Evolutionary conservation across 2,888 invertebrate genomes (phyloP), one percentile per base, ranked within the genome.

Genomic region (Baccha elongata): DNA sequence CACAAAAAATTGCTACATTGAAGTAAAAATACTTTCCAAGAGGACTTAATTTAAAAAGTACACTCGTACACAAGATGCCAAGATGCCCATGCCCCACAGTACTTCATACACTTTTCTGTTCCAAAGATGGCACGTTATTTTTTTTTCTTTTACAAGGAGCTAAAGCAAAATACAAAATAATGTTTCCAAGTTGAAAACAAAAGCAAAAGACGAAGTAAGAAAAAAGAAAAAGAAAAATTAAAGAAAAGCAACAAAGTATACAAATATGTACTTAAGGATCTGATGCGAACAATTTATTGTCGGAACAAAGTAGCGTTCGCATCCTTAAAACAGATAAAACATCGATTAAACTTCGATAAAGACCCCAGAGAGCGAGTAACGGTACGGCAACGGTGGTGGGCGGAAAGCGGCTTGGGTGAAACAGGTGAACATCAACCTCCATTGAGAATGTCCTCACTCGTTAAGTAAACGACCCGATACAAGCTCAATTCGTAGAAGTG

Each of bases 301-400:
- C 53, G 55, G 40, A 68, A 78, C 76, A 76, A 74, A 74, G 79
- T 68, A 78, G 53, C 71, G 76, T 73, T 79, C 73, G 73, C 67
- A 65, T 76, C 76, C 76, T 75, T 84, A 76, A 68, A 84, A 81
- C 75, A 85, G 86, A 86, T 85, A 86, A 86, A 86, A 86, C 85
- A 86, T 86, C 86, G 85, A 86, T 86, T 86, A 86, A 86, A 86
- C 84, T 86, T 85, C 85, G 85, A 86, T 86, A 85, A 86, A 72
- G 79, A 79, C 72, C 60, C 67, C 23, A 62, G 67, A 35, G 73
- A 60, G 40, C 11, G 11, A 32, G 48, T 10, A 58, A 17, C 19
- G 21, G 29, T 17, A 35, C 50, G n/a, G 13, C n/a, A 6, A 6
- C 48, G 48, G 26, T 1, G 8, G n/a, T 10, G n/a, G 0, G 46